Evolutionary conservation across 1,140 invertebrate species (phyloP).

Genomic region (Drosophila lacteicornis): DNA sequence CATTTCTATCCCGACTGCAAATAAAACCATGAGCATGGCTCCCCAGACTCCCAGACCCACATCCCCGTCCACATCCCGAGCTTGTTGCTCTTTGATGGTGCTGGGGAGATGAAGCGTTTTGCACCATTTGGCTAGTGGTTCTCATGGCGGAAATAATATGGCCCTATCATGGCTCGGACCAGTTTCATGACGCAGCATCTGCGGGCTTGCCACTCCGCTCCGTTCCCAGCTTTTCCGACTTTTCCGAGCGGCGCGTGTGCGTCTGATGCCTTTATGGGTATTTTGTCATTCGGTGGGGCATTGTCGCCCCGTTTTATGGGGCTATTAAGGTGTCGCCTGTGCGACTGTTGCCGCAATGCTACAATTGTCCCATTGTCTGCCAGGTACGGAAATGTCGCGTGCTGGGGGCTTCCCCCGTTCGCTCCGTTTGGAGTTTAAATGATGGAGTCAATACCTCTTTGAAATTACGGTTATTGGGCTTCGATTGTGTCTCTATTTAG

Average conservation of each 20-base stretch:
- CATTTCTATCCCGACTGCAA: constrained; percentile 54
- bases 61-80: constrained; percentile 1
- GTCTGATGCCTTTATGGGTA: constrained; percentile 51
- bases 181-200: constrained; percentile 49
- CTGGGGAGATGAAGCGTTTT: background rate
- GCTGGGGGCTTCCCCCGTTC: constrained; percentile 28
- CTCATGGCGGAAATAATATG: constrained; percentile 75
- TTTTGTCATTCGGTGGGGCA: constrained; percentile 18
- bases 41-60: constrained; percentile 13
- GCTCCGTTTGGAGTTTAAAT: constrained; percentile 7
- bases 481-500: background rate
- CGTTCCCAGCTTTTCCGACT: constrained; percentile 1
- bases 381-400: constrained; percentile 56
- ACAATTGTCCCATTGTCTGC: constrained; percentile 58
- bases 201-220: constrained; percentile 22
- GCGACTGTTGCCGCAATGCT: constrained; percentile 55
- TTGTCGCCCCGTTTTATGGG: constrained; percentile 65
- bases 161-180: constrained; percentile 56
- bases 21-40: constrained; percentile 66
- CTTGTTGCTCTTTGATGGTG: constrained; percentile 9
- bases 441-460: constrained; percentile 5
- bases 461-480: background rate
- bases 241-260: constrained; percentile 32
- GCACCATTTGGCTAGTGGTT: constrained; percentile 43
- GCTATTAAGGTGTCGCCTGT: constrained; percentile 67